Base-by-base conservation (phyloP, 2,113 vertebrate genomes). In the Accipiter virgatus region DNA sequence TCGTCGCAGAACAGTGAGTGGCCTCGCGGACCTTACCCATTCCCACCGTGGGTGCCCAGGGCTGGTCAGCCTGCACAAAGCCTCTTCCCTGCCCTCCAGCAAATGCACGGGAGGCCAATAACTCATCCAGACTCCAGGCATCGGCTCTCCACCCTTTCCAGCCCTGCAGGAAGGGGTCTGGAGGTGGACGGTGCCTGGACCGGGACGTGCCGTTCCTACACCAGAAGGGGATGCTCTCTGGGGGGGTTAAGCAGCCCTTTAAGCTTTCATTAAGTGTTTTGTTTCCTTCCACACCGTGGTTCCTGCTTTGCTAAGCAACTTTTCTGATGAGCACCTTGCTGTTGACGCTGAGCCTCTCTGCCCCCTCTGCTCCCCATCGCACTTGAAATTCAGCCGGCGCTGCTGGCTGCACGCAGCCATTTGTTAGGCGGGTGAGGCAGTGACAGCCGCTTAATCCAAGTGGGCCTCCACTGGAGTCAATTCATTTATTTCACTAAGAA, bases 1-100 rank as follows among this genome's bases (percentile, higher is more conserved):
- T 99, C 78, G 98, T 99, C 20, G 99, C 99, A 4, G 99, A 99
- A 84, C 99, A 99, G 99, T 99, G 98, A 99, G 99, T 98, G 85
- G 11, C 7, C 88, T 77, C 48, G 0, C 3, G 20, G 11, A 83
- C 59, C 38, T 40, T 26, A 0, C 1, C 32, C 1, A 0, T 50
- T 45, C 45, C 16, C 68, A 2, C 16, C 6, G 0, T 10, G 1
- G 12, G 4, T 42, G 55, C 78, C 75, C 29, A 2, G 62, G 36
- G 73, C 36, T 42, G 58, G 21, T 13, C 61, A 34, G 7, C 29
- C 53, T 29, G 7, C 29, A 1, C 38, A 4, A 5, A 59, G 53
- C 89, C 42, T 13, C 53, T 20, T 56, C 80, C 53, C n/a, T 29
- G 16, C 25, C 63, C 72, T 48, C 83, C 65, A 10, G 23, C 34